These are phyloP conservation scores for Sebastes steindachneri DNA, from an alignment of 2,797 vertebrate genomes.

Conservation along the genomic window DNA sequence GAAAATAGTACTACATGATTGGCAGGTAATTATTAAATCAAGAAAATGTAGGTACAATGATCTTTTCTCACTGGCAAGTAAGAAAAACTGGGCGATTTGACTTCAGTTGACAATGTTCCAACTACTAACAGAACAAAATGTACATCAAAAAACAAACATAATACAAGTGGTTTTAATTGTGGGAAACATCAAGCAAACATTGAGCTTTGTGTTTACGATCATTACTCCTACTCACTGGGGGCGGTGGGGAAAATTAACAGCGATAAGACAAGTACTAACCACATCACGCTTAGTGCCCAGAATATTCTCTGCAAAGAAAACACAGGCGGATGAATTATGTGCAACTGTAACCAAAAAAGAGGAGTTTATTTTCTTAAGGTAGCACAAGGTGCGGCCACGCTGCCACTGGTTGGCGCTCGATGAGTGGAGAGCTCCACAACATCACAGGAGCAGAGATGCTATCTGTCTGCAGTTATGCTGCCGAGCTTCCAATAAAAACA, in stretches of 20 bases:
- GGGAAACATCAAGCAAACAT: conserved; percentile 15
- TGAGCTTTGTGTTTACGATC: conserved; percentile 8
- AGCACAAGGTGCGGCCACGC: conserved; percentile 31
- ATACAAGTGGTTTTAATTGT: not conserved
- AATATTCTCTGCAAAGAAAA: conserved; percentile 32
- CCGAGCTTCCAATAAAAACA: conserved; percentile 66
- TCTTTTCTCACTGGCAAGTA: not conserved
- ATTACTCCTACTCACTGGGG: not conserved
- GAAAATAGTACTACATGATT: not conserved
- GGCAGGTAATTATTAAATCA: not conserved
- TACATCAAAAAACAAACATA: not conserved
- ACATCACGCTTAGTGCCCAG: conserved; percentile 5
- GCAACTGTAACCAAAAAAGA: conserved; percentile 35
- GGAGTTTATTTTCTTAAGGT: conserved; percentile 61
- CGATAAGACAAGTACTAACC: conserved; percentile 36
- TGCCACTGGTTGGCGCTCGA: conserved; percentile 48
- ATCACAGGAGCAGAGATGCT: conserved; percentile 64
- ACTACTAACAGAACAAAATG: not conserved
- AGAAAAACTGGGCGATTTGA: not conserved
- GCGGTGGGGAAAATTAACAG: conserved; percentile 5
- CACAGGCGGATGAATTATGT: conserved; percentile 8
- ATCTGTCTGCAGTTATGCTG: conserved; percentile 45
- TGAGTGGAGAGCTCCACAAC: conserved; percentile 43
- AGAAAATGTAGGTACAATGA: not conserved
- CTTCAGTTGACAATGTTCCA: conserved; percentile 4